Base-by-base conservation (phyloP, 2,797 vertebrate species). In the Parambassis ranga region DNA sequence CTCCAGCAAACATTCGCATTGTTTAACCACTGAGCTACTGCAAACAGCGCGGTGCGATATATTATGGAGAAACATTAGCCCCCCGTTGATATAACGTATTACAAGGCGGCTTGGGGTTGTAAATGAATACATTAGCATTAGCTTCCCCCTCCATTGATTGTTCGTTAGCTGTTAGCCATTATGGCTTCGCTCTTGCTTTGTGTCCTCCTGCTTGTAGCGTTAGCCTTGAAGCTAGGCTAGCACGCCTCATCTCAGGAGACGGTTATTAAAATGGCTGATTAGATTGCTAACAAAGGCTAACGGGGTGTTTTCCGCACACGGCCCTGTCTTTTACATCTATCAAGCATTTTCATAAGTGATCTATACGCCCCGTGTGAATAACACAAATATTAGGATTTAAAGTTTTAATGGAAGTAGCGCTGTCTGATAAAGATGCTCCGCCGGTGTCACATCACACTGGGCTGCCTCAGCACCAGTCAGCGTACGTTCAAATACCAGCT, bases 241-340 rank as follows among this genome's bases (percentile, higher is more conserved):
- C 32, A 46, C 28, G 52, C 31, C 47, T 77, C 22, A 52, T 79
- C 63, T 71, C 48, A 51, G 20, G 58, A 61, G 48, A 42, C 53
- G 66, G 58, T 72, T 63, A 85, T 81, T 81, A 86, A 90, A 87
- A 90, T 83, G 83, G 81, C 75, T 85, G 82, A 85, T 84, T 81
- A 53, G 30, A 63, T 33, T 41, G 63, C 75, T 52, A 75, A 85
- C 79, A 87, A 79, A 27, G 52, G 62, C 51, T 33, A 42, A 35
- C 50, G 13, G 14, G 0, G 2, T 24, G 33, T 7, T 11, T 16
- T 7, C 23, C 23, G 28, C 36, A 26, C 49, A 14, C 27, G 35
- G 6, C 11, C 13, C 10, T 3, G n/a, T 10, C 16, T 16, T 6
- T 3, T 13, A 1, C 2, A 28, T 4, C 11, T 2, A 0, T 11